A percentile compares a stretch with the other conserved stretches of the same genome.
Conservation (phyloP, 2,888 invertebrate species). For the Netelia inedita region DNA sequence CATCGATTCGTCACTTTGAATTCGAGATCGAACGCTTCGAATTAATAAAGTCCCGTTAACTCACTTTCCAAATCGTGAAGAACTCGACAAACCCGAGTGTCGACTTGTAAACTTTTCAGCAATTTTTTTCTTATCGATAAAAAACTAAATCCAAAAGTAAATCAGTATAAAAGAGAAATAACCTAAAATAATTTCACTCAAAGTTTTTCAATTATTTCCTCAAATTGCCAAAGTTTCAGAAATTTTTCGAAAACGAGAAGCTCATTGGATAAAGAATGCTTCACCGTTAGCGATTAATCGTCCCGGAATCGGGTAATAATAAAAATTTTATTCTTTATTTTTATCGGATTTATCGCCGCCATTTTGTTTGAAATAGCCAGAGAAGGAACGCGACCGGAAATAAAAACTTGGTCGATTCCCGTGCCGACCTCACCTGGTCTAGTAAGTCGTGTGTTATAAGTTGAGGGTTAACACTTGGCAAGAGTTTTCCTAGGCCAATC, state of each 20-base stretch:
- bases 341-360: background rate
- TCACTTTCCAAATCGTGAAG: conserved; percentile 9
- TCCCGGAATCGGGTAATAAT: background rate
- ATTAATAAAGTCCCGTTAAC: conserved; percentile 13
- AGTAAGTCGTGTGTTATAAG: conserved; percentile 31
- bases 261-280: background rate
- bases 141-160: too few relatives aligned
- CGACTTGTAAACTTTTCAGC: too few relatives aligned
- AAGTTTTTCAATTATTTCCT: too few relatives aligned
- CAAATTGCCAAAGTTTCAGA: too few relatives aligned
- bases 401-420: conserved; percentile 18
- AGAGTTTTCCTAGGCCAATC: conserved; percentile 66
- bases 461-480: conserved; percentile 67
- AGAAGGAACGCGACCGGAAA: conserved; percentile 9
- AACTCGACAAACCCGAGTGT: too few relatives aligned
- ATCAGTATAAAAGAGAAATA: too few relatives aligned
- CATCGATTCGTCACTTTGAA: background rate
- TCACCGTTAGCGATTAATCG: background rate
- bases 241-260: too few relatives aligned
- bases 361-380: background rate
- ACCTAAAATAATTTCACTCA: too few relatives aligned
- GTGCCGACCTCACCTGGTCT: conserved; percentile 40
- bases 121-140: too few relatives aligned
- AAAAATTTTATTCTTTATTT: background rate
- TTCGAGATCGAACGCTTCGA: conserved; percentile 7